Evolutionary conservation across 1,140 invertebrate genomes (phyloP), one percentile per base, ranked within the genome.

Genomic region (Probaryconus sp.): DNA sequence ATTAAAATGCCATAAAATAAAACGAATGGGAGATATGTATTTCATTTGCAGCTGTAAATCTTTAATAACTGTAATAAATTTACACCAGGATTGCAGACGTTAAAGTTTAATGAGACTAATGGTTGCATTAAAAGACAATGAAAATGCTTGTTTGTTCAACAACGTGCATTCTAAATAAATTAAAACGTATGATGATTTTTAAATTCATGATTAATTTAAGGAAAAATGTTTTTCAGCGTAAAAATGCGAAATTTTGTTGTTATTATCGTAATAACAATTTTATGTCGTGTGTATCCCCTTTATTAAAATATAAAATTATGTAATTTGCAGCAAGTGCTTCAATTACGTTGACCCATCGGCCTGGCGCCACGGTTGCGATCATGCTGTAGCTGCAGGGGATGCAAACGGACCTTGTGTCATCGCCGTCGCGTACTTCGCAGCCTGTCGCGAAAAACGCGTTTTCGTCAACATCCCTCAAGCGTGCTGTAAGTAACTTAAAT

Each of bases 281-380:
- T 21, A 24, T 24, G 3, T 20, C 21, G 14, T 17, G 3, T 24
- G 5, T 9, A 26, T 11, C 5, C 16, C 13, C 21, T 28, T 5
- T 45, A 24, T 7, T 24, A 24, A 3, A 24, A 24, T 7, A 24
- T 24, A 24, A 24, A 24, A 7, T 26, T 45, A 13, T 37, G 6
- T 28, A 2, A 30, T 79, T 83, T 33, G n/a, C 37, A 88, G 87
- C 17, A 40, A 73, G 1, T 88, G 86, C 75, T 89, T 88, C 77
- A 82, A 84, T 53, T 86, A 85, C 31, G 80, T 87, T 0, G 81
- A 85, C 56, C 82, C 87, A 18, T 61, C 67, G 33, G 43, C 51
- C 20, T 90, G 83, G 82, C 92, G 92, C 70, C 87, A 89, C 76
- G 91, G 91, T 13, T 95, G 93, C 74, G 90, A 93, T 70, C 89